These are phyloP conservation scores for Toxostoma redivivum DNA, from an alignment of 2,113 vertebrate species.

Conservation along the genomic window DNA sequence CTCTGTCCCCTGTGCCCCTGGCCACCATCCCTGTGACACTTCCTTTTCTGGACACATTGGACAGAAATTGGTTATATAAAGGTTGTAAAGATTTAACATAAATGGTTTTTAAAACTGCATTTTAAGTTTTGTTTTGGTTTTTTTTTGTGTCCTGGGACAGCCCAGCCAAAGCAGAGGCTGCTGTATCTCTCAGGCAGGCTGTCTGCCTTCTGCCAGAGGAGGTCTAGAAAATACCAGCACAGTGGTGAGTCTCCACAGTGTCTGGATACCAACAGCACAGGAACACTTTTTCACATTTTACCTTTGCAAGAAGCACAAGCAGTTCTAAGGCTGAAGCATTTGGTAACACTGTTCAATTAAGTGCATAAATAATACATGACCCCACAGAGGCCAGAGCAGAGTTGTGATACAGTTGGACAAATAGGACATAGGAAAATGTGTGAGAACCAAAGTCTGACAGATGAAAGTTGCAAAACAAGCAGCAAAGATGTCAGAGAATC, in stretches of 20 bases:
- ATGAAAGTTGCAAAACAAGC: background rate
- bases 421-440: fast-evolving
- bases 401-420: background rate
- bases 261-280: too few relatives aligned
- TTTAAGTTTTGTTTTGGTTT: background rate
- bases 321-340: background rate
- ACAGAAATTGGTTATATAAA: fast-evolving
- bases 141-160: background rate
- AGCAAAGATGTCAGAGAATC: background rate
- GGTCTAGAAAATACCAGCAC: background rate
- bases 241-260: too few relatives aligned
- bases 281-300: background rate
- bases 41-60: background rate
- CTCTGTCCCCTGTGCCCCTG: fast-evolving
- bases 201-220: background rate
- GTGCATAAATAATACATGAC: background rate
- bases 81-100: background rate
- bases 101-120: background rate
- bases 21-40: background rate
- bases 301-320: background rate
- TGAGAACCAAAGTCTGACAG: background rate
- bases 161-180: background rate
- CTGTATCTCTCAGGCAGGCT: background rate
- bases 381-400: background rate
- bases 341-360: background rate